Evolutionary conservation across 2,113 vertebrate species (phyloP).

Genomic region (Tragelaphus strepsiceros): DNA sequence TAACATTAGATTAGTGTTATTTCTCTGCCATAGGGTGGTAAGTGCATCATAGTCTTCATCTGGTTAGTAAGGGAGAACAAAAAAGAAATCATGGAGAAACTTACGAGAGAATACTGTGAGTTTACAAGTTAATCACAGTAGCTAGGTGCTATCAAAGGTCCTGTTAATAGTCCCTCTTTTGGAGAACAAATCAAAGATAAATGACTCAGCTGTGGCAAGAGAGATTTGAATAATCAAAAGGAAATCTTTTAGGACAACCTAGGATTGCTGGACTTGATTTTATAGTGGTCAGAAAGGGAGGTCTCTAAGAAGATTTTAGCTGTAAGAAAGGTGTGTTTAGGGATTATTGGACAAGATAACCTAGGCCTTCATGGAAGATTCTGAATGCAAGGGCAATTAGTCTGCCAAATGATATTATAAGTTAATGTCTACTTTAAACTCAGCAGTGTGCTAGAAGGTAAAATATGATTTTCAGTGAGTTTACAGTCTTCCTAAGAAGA

Average conservation of each 20-base stretch:
- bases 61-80: background rate
- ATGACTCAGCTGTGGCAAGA: background rate
- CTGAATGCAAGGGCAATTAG: background rate
- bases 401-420: background rate
- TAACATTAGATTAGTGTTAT: background rate
- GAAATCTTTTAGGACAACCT: background rate
- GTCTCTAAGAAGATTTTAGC: background rate
- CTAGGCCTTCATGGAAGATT: slow-evolving; percentile 1
- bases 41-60: background rate
- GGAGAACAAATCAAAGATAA: background rate
- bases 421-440: background rate
- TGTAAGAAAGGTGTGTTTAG: background rate
- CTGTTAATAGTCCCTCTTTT: background rate
- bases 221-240: background rate
- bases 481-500: background rate
- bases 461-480: background rate
- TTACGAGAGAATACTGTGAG: background rate
- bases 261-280: background rate
- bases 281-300: background rate
- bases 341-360: background rate
- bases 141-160: background rate
- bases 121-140: background rate
- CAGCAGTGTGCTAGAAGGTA: background rate
- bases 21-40: background rate
- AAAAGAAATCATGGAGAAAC: background rate